These are phyloP conservation scores for Geophilus truncorum DNA, from an alignment of 2,888 invertebrate species.

Conservation along the genomic window DNA sequence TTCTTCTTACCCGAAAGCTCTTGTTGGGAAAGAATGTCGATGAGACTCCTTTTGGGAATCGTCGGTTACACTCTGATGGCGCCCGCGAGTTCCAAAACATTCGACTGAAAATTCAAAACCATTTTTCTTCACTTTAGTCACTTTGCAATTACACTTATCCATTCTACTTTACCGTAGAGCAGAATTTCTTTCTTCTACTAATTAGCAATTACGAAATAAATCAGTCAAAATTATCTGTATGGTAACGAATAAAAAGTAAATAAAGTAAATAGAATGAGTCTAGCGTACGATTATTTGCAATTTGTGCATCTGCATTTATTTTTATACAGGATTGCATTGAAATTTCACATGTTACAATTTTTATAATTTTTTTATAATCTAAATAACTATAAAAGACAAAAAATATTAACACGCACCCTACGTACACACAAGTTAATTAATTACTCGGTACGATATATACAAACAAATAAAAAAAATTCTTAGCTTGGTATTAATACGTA, in stretches of 20 bases:
- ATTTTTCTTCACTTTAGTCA: too few species aligned
- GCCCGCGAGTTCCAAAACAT: background rate
- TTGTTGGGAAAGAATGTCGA: background rate
- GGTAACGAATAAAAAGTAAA: too few species aligned
- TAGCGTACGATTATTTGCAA: background rate
- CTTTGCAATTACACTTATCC: too few species aligned
- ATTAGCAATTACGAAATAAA: too few species aligned
- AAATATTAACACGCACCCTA: background rate
- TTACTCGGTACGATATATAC: background rate
- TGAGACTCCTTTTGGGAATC: background rate
- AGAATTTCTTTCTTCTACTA: too few species aligned
- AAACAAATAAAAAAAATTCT: background rate
- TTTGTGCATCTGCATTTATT: background rate
- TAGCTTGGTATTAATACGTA: background rate
- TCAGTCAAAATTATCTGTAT: too few species aligned
- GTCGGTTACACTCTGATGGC: background rate
- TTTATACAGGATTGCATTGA: constrained; percentile 15
- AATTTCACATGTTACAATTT: background rate
- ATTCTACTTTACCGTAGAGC: too few species aligned
- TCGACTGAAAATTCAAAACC: too few species aligned
- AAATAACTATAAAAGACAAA: background rate
- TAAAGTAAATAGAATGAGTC: too few species aligned
- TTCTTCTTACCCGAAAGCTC: too few species aligned
- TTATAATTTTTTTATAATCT: background rate
- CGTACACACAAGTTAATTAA: background rate